Percentiles rank a stretch among this genome's conserved stretches.
Conservation (phyloP, 2,113 vertebrate species). For the Leucosticte australis region DNA sequence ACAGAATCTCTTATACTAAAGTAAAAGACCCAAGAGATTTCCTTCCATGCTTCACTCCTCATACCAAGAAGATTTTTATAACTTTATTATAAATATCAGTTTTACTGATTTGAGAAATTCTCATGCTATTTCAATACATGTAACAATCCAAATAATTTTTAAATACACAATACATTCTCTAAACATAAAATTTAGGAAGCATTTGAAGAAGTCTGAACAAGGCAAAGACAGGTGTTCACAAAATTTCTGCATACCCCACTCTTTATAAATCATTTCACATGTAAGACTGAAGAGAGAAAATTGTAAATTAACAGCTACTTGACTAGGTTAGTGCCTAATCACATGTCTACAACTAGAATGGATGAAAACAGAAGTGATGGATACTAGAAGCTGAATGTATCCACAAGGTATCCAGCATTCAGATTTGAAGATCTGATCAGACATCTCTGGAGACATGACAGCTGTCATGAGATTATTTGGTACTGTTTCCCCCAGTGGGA, state of each 20-base stretch:
- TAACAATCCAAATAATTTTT: not conserved
- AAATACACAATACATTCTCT: not conserved
- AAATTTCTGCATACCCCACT: not conserved
- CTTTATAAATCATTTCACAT: not conserved
- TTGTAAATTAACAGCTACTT: not conserved
- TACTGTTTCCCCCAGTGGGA: not conserved
- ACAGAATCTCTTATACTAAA: not conserved
- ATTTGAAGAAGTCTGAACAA: not conserved
- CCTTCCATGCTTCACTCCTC: not conserved
- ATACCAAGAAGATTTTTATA: not conserved
- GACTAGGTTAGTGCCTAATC: not conserved
- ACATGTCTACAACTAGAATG: not conserved
- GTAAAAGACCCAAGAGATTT: not conserved
- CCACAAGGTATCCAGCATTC: not conserved
- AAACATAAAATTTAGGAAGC: not conserved
- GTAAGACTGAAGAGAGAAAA: not conserved
- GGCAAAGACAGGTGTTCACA: not conserved
- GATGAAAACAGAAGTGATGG: not conserved
- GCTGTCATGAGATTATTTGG: not conserved
- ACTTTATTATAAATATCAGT: not conserved
- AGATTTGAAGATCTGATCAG: not conserved
- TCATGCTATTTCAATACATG: not conserved
- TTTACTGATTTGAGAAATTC: not conserved
- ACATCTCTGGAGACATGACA: not conserved
- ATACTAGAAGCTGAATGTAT: not conserved